Evolutionary conservation across 1,140 invertebrate genomes (phyloP).

Genomic region (Drosophila trapezifrons): DNA sequence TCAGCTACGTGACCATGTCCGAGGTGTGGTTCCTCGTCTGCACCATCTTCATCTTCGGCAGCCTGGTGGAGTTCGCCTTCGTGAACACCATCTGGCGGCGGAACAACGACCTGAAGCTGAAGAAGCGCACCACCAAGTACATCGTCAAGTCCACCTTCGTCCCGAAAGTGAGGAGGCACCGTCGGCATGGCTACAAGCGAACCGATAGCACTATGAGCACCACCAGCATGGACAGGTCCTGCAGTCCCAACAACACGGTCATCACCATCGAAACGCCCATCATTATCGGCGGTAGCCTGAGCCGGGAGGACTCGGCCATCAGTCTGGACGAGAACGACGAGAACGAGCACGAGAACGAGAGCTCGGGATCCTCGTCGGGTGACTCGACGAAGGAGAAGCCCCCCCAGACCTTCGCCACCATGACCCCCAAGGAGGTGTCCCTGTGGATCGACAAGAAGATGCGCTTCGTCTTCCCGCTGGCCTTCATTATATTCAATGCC

Average conservation of each 20-base stretch:
- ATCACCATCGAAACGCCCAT: conserved; percentile 73
- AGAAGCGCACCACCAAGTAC: conserved; percentile 93
- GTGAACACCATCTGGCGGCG: conserved; percentile 94
- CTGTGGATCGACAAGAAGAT: conserved; percentile 92
- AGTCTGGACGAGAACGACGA: conserved; percentile 69
- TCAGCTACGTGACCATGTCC: conserved; percentile 94
- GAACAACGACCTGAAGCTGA: conserved; percentile 91
- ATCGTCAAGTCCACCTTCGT: conserved; percentile 92
- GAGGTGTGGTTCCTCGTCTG: conserved; percentile 95
- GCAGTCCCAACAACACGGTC: conserved; percentile 52
- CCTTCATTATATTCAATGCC: conserved; percentile 92
- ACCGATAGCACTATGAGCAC: conserved; percentile 84
- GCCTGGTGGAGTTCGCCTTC: conserved; percentile 94
- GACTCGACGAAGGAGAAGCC: conserved; percentile 51
- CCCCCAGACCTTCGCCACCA: conserved; percentile 86
- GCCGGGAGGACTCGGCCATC: conserved; percentile 55
- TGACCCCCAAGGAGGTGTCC: conserved; percentile 94
- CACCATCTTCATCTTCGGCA: conserved; percentile 93
- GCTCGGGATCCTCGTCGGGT: conserved; percentile 36
- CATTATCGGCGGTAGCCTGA: conserved; percentile 52
- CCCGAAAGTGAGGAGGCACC: conserved; percentile 88
- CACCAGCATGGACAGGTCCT: conserved; percentile 84
- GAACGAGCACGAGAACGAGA: conserved; percentile 39
- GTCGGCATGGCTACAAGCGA: conserved; percentile 79
- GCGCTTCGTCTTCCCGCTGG: conserved; percentile 90